Percentiles rank a stretch among this genome's conserved stretches.
Evolutionary conservation across 2,113 vertebrate species (phyloP).

Genomic region (Climacteris rufus): DNA sequence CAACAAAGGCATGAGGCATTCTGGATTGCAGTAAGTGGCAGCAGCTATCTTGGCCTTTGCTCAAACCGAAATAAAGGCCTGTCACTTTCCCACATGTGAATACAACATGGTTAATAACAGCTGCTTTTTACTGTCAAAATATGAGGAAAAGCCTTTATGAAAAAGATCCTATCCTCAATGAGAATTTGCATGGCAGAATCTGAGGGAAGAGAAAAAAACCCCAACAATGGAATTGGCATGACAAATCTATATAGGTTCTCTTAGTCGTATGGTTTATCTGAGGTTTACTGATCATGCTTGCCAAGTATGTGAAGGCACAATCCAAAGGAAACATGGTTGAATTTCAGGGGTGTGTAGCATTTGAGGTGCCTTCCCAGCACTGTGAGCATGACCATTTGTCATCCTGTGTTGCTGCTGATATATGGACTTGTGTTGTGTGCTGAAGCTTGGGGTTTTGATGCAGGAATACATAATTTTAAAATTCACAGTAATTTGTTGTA

Average conservation of each 20-base stretch:
- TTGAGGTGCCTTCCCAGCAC: not conserved
- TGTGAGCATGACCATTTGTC: not conserved
- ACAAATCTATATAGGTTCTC: not conserved
- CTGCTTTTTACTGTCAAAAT: not conserved
- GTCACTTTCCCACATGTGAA: not conserved
- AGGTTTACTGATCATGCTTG: not conserved
- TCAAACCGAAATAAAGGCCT: not conserved
- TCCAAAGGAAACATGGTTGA: not conserved
- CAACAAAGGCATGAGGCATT: not conserved
- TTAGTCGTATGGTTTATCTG: not conserved
- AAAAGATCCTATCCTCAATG: not conserved
- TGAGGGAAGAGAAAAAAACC: rapidly evolving
- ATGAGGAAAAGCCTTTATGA: not conserved
- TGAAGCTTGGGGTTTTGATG: not conserved
- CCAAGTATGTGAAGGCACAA: not conserved
- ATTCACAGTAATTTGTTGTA: not conserved
- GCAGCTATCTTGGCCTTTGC: not conserved
- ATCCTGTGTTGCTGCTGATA: not conserved
- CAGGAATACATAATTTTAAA: not conserved
- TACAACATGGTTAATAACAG: not conserved
- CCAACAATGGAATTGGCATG: not conserved
- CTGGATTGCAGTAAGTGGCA: not conserved
- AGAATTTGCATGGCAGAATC: not conserved
- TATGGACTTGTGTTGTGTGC: not conserved
- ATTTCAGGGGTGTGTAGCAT: not conserved